Base-by-base conservation (phyloP, 2,888 invertebrate species). In the Masnerella sp. region DNA sequence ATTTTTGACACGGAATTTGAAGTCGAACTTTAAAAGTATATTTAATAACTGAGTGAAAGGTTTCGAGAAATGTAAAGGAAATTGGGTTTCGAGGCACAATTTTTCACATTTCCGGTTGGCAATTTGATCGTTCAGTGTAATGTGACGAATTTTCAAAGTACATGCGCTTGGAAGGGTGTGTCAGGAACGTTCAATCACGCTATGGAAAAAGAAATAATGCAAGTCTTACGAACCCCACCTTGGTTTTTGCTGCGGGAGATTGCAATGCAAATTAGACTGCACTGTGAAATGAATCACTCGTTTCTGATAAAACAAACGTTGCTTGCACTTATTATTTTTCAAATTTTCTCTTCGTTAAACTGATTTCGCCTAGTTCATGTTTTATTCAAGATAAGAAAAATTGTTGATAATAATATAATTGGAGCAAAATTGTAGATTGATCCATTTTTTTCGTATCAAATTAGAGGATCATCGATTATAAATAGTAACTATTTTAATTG, bases 181-280 rank as follows among this genome's bases (percentile, higher is more conserved):
- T 38, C 71, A 59, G 58, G 43, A 58, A 45, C 64, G 56, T 71
- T 71, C 71, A 71, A 71, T 71, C 67, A 72, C 43, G 49, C 20
- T 9, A 61, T 30, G 72, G 54, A 73, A 68, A 73, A 68, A 73
- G 73, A 67, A 67, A 73, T 73, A 73, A 73, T 73, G 64, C 56
- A 64, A 68, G 73, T 58, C 73, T 68, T 73, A 58, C 34, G 61
- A 68, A 68, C 73, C 73, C 73, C 68, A 32, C 73, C 73, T 68
- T 73, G 45, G 49, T 65, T 54, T 62, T 47, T 40, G 30, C 36
- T 30, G 32, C 49, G 54, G 8, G 56, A 52, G 52, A 73, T 64
- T 58, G 62, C 73, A 52, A 73, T 68, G 73, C 68, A 73, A 73
- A 73, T 73, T 56, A 65, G 42, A 42, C 28, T 51, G 73, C 51